These are phyloP conservation scores for Porites cylindrica DNA, from an alignment of 92 coral and sea anemone genomes.

Conservation along the genomic window DNA sequence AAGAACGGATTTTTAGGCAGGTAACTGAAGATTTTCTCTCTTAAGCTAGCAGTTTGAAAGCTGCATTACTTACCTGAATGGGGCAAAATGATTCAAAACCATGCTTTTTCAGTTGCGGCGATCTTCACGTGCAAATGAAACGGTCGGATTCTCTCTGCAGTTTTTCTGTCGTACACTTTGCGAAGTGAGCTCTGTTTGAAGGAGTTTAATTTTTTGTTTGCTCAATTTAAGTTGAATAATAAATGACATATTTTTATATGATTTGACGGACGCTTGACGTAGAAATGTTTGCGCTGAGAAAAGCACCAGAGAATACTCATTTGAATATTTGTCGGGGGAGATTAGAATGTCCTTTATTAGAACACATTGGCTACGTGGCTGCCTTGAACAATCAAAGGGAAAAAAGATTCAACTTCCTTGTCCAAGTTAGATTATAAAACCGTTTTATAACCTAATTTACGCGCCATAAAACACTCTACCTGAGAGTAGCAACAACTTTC, in stretches of 20 bases:
- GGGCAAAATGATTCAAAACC: slow-evolving; percentile 22
- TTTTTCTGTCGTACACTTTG: not conserved
- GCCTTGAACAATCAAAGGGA: not conserved
- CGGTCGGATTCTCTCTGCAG: not conserved
- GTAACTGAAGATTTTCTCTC: not conserved
- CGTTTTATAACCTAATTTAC: too few relatives aligned
- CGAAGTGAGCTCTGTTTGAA: not conserved
- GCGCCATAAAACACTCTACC: too few relatives aligned
- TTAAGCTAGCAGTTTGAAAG: not conserved
- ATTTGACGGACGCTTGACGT: slow-evolving; percentile 32
- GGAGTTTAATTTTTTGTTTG: not conserved
- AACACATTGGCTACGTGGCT: not conserved
- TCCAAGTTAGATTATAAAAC: not conserved
- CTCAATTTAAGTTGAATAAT: slow-evolving; percentile 7
- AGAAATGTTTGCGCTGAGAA: not conserved
- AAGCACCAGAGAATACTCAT: not conserved
- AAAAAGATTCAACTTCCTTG: not conserved
- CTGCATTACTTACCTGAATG: slow-evolving; percentile 22
- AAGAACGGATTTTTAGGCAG: not conserved
- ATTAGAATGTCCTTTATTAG: not conserved
- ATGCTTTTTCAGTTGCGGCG: not conserved
- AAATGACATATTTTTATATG: not conserved
- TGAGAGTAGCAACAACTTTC: not conserved
- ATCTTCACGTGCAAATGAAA: not conserved
- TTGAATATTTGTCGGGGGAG: not conserved